Evolutionary conservation across 1,140 invertebrate species (phyloP), one percentile per base, ranked within the genome.

Genomic region (Calephelis nemesis): DNA sequence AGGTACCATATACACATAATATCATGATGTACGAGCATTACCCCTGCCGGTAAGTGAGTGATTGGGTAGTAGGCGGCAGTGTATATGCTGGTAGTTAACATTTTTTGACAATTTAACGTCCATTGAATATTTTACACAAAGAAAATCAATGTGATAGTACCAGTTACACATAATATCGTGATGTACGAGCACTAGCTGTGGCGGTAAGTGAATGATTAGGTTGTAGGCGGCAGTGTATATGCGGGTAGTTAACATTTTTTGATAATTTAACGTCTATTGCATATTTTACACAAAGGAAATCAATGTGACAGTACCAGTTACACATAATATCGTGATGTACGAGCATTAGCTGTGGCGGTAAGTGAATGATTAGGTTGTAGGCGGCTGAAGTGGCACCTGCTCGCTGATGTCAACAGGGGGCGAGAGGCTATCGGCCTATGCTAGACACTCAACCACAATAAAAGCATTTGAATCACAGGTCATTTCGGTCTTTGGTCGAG

Each of bases 331-430:
- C 52, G 19, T 19, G 19, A 58, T 58, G 52, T 58, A 6, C 19
- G 10, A 58, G 45, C 67, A 72, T 75, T 79, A 77, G 65, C 49
- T 75, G 68, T 67, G 50, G 47, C 70, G 67, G 71, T 81, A 79
- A 81, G 76, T 77, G 72, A 76, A 75, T 80, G 73, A 75, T 74
- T 74, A 72, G 62, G 62, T 13, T 52, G 77, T 58, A 58, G 54
- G 54, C 19, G 54, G 54, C 54, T 15, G 19, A 58, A 30, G 54
- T 58, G 77, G 74, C 82, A 84, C 83, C 82, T 85, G 83, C 73
- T 83, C 81, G 77, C 80, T 83, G 78, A 83, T 75, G 70, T 67
- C 70, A 54, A 69, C 71, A 58, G 71, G 67, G 70, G 71, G 67
- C 69, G 47, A 67, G 68, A 71, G 60, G 63, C 30, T 54, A 63